Percentiles rank a stretch among this genome's conserved stretches.
phyloP scores from a whole-genome alignment of 2,888 invertebrate species.

The Stenotaenia linearis region DNA sequence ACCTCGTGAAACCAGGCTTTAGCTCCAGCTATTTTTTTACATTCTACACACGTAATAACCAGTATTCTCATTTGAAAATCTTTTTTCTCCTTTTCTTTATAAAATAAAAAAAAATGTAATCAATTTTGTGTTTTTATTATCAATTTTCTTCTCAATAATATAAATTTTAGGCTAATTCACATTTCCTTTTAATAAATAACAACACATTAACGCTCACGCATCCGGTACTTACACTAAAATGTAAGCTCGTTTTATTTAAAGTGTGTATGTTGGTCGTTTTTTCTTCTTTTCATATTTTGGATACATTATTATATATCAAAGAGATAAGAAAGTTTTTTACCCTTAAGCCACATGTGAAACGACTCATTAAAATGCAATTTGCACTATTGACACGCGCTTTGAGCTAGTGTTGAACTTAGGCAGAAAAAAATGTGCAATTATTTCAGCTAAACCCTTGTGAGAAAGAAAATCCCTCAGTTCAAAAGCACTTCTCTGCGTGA shows the following conservation, averaged over 20 bases:
- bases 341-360: conserved; percentile 7
- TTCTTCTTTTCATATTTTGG: not conserved
- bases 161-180: not conserved
- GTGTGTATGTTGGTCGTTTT: not conserved
- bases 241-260: not conserved
- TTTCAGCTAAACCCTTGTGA: conserved; percentile 10
- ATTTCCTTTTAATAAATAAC: not conserved
- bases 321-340: not conserved
- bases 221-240: not conserved
- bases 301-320: not conserved
- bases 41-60: conserved; percentile 14
- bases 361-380: conserved; percentile 26
- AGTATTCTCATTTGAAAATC: not conserved
- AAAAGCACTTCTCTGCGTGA: not conserved
- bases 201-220: not conserved
- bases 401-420: conserved; percentile 2
- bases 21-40: not conserved
- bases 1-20: conserved; percentile 11
- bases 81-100: not conserved
- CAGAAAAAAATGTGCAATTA: conserved; percentile 10
- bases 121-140: conserved; percentile 1
- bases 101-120: not conserved
- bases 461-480: conserved; percentile 5
- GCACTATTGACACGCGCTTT: conserved; percentile 26
- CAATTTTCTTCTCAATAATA: not conserved